Evolutionary conservation across 2,113 vertebrate species (phyloP).

Genomic region (Okapia johnstoni): DNA sequence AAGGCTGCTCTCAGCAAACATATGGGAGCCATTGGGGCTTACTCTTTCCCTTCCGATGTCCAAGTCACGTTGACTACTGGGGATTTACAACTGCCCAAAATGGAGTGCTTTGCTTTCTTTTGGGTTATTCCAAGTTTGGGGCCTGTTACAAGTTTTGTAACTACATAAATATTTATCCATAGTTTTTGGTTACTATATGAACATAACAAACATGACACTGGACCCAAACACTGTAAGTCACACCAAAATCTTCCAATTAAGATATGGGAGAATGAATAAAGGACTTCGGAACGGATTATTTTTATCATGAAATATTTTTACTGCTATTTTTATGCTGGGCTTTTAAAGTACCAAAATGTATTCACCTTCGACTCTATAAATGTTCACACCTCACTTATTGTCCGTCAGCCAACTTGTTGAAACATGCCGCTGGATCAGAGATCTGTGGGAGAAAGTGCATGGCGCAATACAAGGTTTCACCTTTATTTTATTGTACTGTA

Average conservation of each 20-base stretch:
- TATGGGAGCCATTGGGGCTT: constrained; percentile 57
- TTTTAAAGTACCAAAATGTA: constrained; percentile 7
- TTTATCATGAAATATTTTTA: constrained; percentile 40
- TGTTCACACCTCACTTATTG: constrained; percentile 19
- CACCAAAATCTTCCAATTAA: background rate
- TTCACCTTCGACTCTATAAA: constrained; percentile 19
- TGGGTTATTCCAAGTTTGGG: constrained; percentile 54
- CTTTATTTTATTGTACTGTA: background rate
- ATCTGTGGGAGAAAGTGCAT: background rate
- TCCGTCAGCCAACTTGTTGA: background rate
- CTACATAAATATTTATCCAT: constrained; percentile 62
- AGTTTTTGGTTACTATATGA: constrained; percentile 67
- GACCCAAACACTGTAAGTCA: constrained; percentile 15
- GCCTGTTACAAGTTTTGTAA: constrained; percentile 58
- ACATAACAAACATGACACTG: constrained; percentile 38
- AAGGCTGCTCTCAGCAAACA: constrained; percentile 52
- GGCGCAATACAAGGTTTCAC: background rate
- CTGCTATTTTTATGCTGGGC: constrained; percentile 22
- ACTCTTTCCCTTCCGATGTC: constrained; percentile 35
- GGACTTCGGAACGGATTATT: background rate
- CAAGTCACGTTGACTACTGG: constrained; percentile 52
- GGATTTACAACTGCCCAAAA: constrained; percentile 51
- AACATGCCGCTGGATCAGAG: background rate
- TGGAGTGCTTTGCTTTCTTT: constrained; percentile 47
- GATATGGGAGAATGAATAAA: background rate